phyloP scores from a whole-genome alignment of 2,113 vertebrate genomes.

The Chaenogobius annularis region DNA sequence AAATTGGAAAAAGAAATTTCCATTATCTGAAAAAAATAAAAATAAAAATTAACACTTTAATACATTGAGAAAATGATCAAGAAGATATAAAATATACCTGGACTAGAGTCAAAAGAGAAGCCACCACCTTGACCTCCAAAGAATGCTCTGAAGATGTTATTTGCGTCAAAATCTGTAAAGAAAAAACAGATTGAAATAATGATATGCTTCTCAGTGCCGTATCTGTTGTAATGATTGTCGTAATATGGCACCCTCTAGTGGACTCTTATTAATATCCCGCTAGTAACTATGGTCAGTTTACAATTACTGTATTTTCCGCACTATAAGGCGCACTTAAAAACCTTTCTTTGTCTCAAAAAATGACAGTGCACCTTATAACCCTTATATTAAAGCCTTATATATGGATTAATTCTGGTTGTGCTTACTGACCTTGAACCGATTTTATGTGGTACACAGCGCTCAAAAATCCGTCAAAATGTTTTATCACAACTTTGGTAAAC shows the following conservation, averaged over 20 bases:
- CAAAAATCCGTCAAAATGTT: no score
- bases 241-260: neutral
- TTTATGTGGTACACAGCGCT: no score
- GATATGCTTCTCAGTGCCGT: neutral
- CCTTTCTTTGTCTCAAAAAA: no score
- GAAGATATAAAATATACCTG: conserved; percentile 35
- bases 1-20: conserved; percentile 98
- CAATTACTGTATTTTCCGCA: no score
- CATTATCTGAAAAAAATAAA: conserved; percentile 77
- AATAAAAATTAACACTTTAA: neutral
- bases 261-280: no score
- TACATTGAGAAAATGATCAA: neutral
- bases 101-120: conserved; percentile 89
- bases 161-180: conserved; percentile 90
- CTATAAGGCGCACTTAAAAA: no score
- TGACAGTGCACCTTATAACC: no score
- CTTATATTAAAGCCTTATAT: no score
- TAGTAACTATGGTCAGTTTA: no score
- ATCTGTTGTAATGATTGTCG: neutral
- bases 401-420: no score
- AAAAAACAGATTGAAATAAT: neutral
- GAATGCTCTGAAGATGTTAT: conserved; percentile 98
- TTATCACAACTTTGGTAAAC: no score
- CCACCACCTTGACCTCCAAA: conserved; percentile 88
- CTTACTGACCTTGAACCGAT: no score